These are phyloP conservation scores for Hymenochirus boettgeri DNA, from an alignment of 2,113 vertebrate genomes.

Conservation along the genomic window DNA sequence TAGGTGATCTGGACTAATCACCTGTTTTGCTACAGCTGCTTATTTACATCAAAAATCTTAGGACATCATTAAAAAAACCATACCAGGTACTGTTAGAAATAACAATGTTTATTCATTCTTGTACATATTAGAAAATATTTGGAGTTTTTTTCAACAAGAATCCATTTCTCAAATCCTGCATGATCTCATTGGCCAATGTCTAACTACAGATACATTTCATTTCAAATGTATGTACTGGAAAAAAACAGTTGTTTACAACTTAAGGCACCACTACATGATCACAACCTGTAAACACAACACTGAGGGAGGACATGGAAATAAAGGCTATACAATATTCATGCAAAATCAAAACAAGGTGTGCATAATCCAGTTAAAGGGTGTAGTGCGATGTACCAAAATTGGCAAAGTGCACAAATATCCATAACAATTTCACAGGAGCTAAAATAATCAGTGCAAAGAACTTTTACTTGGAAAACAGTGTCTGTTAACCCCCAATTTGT, in stretches of 20 bases:
- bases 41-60: no score
- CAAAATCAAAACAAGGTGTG: slow-evolving; percentile 56
- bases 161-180: slow-evolving; percentile 56
- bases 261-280: slow-evolving; percentile 82
- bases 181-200: slow-evolving; percentile 49
- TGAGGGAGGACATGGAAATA: slow-evolving; percentile 50
- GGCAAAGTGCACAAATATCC: slow-evolving; percentile 58
- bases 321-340: slow-evolving; percentile 61
- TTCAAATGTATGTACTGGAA: slow-evolving; percentile 59
- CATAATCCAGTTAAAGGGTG: slow-evolving; percentile 66
- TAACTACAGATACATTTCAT: slow-evolving; percentile 53
- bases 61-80: no score
- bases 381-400: slow-evolving; percentile 48
- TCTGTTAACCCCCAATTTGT: no score
- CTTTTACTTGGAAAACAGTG: no score
- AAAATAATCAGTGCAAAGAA: no score
- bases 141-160: slow-evolving; percentile 68
- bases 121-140: slow-evolving; percentile 78
- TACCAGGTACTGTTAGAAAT: slow-evolving; percentile 60
- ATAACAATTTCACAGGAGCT: slow-evolving; percentile 6
- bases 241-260: slow-evolving; percentile 63
- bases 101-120: slow-evolving; percentile 74
- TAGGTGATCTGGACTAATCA: no score
- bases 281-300: slow-evolving; percentile 63
- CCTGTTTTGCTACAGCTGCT: no score